Evolutionary conservation across 2,797 vertebrate species (phyloP), one percentile per base, ranked within the genome.

Genomic region (Dermochelys coriacea): DNA sequence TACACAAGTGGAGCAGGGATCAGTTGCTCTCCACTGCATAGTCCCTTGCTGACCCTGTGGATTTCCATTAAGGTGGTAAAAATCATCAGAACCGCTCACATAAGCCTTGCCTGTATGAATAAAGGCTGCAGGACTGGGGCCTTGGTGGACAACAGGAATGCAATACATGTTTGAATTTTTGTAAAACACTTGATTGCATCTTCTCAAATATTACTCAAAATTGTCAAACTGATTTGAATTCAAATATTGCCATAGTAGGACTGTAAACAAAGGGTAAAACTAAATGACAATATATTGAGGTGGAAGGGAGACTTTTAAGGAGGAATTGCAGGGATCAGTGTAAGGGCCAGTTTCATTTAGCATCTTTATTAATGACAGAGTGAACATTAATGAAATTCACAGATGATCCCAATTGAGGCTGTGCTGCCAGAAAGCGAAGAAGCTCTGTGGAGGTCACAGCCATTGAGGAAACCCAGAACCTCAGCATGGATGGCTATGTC

Each of bases 151-250:
- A 45, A 75, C 74, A 47, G 45, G 25, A 75, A 75, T 47, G 41
- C 71, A 77, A 31, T 49, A 15, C 29, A 47, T 77, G 14, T 80
- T 75, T 80, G 50, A 86, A 41, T 16, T 1, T 0, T 52, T 75
- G 68, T 50, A 84, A 92, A 61, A 21, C 54, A n/a, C 41, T 50
- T 18, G 54, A n/a, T 1, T 54, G 31, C 8, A n/a, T 52, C 25
- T 57, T n/a, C 89, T 57, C n/a, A 79, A 52, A 31, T 49, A 37
- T 41, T 49, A 18, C 4, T 89, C 51, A n/a, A 49, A 77, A 77
- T 49, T 27, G 45, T 77, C 45, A 47, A 2, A 0, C 0, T 47
- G 21, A 81, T 19, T 45, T 55, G 25, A 86, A 25, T 55, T 78
- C 41, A 85, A 84, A 59, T 23, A 5, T 71, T 81, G 5, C 45